phyloP scores from a whole-genome alignment of 2,113 vertebrate species.

The Hylia prasina region DNA sequence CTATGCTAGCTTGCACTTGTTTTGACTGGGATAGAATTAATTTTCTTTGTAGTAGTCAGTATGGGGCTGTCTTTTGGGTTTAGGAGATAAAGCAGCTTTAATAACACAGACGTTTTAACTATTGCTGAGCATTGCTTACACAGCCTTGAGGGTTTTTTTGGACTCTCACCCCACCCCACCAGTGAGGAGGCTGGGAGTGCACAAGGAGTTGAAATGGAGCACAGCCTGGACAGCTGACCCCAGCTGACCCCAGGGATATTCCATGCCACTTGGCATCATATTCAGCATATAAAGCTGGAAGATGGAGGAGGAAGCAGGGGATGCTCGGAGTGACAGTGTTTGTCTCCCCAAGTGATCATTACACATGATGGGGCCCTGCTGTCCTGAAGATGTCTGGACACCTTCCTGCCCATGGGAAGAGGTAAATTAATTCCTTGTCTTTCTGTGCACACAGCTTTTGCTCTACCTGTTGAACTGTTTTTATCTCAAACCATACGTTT shows the following conservation, averaged over 20 bases:
- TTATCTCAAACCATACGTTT: neutral
- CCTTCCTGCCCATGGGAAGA: neutral
- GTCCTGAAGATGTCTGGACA: neutral
- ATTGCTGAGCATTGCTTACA: neutral
- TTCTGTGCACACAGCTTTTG: neutral
- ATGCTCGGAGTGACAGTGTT: fast-evolving
- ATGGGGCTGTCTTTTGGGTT: neutral
- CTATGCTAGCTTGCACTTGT: neutral
- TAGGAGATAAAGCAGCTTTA: neutral
- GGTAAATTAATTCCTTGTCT: neutral
- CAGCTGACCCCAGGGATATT: neutral
- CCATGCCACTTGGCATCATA: fast-evolving
- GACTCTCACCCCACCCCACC: fast-evolving
- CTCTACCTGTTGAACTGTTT: neutral
- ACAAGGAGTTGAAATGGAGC: neutral
- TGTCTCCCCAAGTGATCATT: neutral
- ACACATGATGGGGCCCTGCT: fast-evolving
- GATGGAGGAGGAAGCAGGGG: fast-evolving
- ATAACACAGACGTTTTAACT: neutral
- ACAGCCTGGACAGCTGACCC: neutral
- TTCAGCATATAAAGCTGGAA: neutral
- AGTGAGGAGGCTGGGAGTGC: fast-evolving
- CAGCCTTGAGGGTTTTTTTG: neutral
- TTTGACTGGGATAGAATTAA: neutral
- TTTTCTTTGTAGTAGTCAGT: neutral